These are phyloP conservation scores for Petrolisthes manimaculis DNA, from an alignment of 2,888 invertebrate species.

Conservation along the genomic window DNA sequence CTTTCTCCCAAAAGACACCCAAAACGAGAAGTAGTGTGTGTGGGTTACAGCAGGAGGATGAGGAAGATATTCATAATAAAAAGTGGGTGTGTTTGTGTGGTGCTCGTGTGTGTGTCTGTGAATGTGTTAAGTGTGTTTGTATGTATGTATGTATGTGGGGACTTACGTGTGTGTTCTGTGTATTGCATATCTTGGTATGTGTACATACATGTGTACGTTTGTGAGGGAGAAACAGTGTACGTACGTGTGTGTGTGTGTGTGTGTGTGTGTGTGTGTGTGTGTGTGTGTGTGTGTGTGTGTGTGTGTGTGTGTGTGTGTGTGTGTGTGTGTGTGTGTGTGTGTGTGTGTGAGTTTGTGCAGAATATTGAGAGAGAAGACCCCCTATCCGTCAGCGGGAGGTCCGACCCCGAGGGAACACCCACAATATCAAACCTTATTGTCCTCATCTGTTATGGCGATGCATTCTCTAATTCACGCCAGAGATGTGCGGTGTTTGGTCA, in stretches of 20 bases:
- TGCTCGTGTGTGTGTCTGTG: not conserved
- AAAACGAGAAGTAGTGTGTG: slow-evolving; percentile 29
- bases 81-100: not conserved
- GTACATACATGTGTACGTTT: not conserved
- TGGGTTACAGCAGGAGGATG: not conserved
- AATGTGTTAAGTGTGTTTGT: too few species aligned
- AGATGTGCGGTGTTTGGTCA: slow-evolving; percentile 59
- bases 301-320: not conserved
- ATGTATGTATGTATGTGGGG: too few species aligned
- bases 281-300: slow-evolving; percentile 14
- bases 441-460: slow-evolving; percentile 63
- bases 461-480: slow-evolving; percentile 63
- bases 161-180: too few species aligned
- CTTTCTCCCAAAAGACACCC: not conserved
- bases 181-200: too few species aligned
- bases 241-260: not conserved
- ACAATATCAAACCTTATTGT: slow-evolving; percentile 64
- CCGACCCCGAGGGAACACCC: slow-evolving; percentile 47
- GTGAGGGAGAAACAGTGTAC: not conserved
- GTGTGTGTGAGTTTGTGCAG: slow-evolving; percentile 40
- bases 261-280: slow-evolving; percentile 24
- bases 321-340: slow-evolving; percentile 23
- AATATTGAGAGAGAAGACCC: slow-evolving; percentile 57
- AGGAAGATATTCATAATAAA: not conserved
- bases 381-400: slow-evolving; percentile 47